Evolutionary conservation across 2,888 invertebrate species (phyloP), one percentile per base, ranked within the genome.

Genomic region (Limenitis camilla): DNA sequence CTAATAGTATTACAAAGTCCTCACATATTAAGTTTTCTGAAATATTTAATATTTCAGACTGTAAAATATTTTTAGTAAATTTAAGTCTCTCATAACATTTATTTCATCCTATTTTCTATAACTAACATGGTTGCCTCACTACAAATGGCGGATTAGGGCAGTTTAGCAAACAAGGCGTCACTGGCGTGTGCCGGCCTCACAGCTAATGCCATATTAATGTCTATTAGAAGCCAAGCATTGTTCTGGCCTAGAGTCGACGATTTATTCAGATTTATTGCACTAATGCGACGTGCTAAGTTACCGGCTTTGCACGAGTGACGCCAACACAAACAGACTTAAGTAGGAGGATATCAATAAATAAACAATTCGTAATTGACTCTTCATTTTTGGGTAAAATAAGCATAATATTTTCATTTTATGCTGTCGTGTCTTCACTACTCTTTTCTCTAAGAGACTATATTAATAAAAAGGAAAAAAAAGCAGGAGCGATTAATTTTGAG

Each of bases 111-210:
- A 47, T 31, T 47, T 10, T 33, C 9, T 8, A n/a, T 4, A 0
- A 30, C 44, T 2, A 33, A 11, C 61, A 61, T 76, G 68, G 74
- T 35, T 59, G 62, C 71, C 68, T 67, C 74, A 66, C 60, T 78
- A 84, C 86, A 86, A 87, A 86, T 85, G 81, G 84, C 71, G 82
- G 86, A 86, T 87, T 86, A 87, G 85, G 85, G 84, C 85, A 87
- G 86, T 87, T 87, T 87, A 80, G 85, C 86, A 87, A 87, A 86
- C 86, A 87, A 87, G 86, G 86, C 86, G 86, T 80, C 79, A 66
- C 69, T 66, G 76, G 71, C 85, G 83, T 77, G 81, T 75, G 83
- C 71, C 76, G 71, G 58, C 80, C 81, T 79, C 68, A 75, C 69
- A 71, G 64, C 84, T 85, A 85, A 86, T 81, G 82, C 81, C 71